Evolutionary conservation across 2,113 vertebrate species (phyloP), one percentile per base, ranked within the genome.

Genomic region (Spheniscus mendiculus): DNA sequence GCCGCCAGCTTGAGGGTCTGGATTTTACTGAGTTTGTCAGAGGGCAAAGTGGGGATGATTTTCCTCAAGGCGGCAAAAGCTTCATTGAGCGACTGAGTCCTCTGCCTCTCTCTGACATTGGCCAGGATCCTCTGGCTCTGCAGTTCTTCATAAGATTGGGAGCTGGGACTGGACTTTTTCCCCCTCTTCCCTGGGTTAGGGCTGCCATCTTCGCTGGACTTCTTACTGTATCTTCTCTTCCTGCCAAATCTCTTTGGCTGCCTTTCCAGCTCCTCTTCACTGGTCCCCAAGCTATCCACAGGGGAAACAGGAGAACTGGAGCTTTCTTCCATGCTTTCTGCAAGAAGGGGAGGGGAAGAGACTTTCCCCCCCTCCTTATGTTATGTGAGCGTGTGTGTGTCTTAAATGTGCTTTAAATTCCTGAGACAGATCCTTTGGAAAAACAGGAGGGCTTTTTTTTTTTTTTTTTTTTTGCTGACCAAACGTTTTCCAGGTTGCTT

Each of bases 21-120:
- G 98, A 99, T 99, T 98, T 99, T 99, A 97, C 99, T 99, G 86
- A 99, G 99, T 97, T 99, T 99, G 98, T 99, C 99, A 32, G 99
- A 99, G 89, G 99, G 99, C 95, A 99, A 98, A n/a, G 99, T 99
- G 95, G 99, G 99, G 97, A 99, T 99, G 97, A 99, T 99, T 97
- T 99, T 99, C 94, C 99, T 98, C 98, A 99, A 91, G 90, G 99
- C 97, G 0, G 99, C 98, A 92, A 99, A 99, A 94, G 99, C 99
- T 98, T 99, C 99, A 45, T 99, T 99, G 86, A 99, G 99, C n/a
- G 99, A 99, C 90, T 99, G 99, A 47, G 99, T 99, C 98, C 99
- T 99, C 98, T 99, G 99, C 62, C 99, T 98, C 98, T 99, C 99
- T 90, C 99, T 98, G 96, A 99, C 99, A 79, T 99, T 99, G 96